A percentile compares a stretch with the other conserved stretches of the same genome.
phyloP scores from a whole-genome alignment of 2,797 vertebrate species.

The Urophycis tenuis region DNA sequence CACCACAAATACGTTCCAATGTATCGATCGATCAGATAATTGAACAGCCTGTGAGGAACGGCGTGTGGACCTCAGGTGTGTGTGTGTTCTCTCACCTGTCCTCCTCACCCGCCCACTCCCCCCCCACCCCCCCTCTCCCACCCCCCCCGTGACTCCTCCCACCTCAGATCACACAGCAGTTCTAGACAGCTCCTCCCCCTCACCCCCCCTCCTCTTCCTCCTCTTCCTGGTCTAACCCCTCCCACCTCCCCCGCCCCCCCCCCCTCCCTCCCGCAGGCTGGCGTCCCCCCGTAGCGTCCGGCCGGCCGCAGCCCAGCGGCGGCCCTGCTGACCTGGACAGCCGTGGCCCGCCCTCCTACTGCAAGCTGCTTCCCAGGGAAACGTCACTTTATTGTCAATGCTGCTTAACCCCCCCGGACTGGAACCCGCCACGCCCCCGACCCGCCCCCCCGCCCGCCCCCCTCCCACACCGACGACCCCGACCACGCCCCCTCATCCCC shows the following conservation, averaged over 20 bases:
- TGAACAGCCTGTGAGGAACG: not conserved
- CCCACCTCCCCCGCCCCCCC: conserved; percentile 24
- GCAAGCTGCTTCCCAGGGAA: conserved; percentile 99
- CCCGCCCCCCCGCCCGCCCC: conserved; percentile 23
- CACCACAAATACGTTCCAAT: not conserved
- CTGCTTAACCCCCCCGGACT: conserved; percentile 95
- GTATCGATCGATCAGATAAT: not conserved
- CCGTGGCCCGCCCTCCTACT: conserved; percentile 90
- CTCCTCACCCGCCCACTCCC: conserved; percentile 8
- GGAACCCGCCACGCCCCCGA: conserved; percentile 43
- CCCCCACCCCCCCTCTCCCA: not conserved
- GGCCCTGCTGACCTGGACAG: conserved; percentile 99
- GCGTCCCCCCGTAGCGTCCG: conserved; percentile 96
- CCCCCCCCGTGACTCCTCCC: conserved; percentile 9
- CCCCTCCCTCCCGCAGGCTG: conserved; percentile 75
- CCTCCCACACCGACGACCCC: conserved; percentile 19
- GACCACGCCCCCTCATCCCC: not conserved
- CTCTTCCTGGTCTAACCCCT: conserved; percentile 53
- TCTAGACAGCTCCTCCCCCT: conserved; percentile 41
- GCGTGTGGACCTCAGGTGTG: conserved; percentile 31
- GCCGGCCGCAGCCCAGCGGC: conserved; percentile 77
- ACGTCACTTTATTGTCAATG: conserved; percentile 99
- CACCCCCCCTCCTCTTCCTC: not conserved
- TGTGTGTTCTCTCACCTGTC: conserved; percentile 27
- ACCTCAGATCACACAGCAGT: conserved; percentile 33